Base-by-base conservation (phyloP, 2,797 vertebrate genomes). In the Hoplostethus atlanticus region DNA sequence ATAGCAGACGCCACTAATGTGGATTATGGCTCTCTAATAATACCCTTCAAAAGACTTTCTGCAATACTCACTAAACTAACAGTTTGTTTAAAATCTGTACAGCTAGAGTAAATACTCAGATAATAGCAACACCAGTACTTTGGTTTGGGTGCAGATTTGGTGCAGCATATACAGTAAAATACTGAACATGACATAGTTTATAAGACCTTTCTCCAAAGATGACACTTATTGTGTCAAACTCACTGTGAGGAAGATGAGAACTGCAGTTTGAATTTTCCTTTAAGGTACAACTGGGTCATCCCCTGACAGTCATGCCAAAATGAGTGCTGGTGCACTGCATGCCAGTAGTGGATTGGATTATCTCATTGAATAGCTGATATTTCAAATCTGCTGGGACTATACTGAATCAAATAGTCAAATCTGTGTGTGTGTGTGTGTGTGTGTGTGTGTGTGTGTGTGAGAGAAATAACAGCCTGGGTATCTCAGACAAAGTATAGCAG, bases 1-100 rank as follows among this genome's bases (percentile, higher is more conserved):
- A 84, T 78, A 90, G 79, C 83, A 87, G 77, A 85, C 87, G 87
- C 60, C 83, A 86, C 74, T 83, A 80, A 87, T 84, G 78, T 76
- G 78, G 64, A 81, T 70, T 80, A 79, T 62, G 64, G 61, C 52
- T 78, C 71, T 70, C 73, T 77, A 87, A 85, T 78, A 86, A 84
- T 84, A 85, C 74, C 46, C 38, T 87, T 85, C 73, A 82, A 83
- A 77, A 71, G 47, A 61, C 65, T 69, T 74, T 71, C 40, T 84
- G 78, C 48, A 55, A 85, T 71, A 68, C 28, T 38, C 36, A 25
- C 28, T 9, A 31, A 62, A 60, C 6, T 38, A 38, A 77, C 63
- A 68, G 44, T 54, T 47, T 71, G 55, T 78, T 84, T 75, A 80
- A 67, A 75, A 81, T 54, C 48, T 79, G 17, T 77, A 75, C 54